phyloP scores from a whole-genome alignment of 2,113 vertebrate genomes.

The Lophochroa leadbeateri region DNA sequence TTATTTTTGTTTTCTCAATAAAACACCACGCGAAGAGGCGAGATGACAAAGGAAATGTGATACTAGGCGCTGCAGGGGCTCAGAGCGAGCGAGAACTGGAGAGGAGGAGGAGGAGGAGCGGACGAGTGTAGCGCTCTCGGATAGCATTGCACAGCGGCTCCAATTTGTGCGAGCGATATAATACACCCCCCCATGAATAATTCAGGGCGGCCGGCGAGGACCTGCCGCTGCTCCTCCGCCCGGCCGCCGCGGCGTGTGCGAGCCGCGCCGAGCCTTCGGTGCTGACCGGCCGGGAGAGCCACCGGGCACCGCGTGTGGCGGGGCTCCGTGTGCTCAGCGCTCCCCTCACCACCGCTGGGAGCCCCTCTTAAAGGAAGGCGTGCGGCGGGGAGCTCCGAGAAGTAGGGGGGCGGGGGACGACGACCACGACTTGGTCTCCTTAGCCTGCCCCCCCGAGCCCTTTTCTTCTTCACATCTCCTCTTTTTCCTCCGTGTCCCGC shows the following conservation, averaged over 20 bases:
- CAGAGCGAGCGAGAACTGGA: constrained; percentile 67
- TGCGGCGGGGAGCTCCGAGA: not conserved
- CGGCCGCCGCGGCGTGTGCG: constrained; percentile 21
- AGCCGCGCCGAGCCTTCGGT: not conserved
- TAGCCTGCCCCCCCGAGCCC: not conserved
- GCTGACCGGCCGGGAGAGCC: not conserved
- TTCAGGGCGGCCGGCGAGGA: constrained; percentile 74
- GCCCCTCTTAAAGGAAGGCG: not conserved
- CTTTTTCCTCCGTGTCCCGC: constrained; percentile 1
- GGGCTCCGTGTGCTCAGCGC: not conserved
- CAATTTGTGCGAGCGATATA: constrained; percentile 73
- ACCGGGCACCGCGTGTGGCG: constrained; percentile 15
- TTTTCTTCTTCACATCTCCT: not conserved
- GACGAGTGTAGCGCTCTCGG: constrained; percentile 63
- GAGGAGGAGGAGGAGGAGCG: constrained; percentile 47
- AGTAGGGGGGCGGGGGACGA: not conserved
- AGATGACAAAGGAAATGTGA: constrained; percentile 82
- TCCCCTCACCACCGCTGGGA: not conserved
- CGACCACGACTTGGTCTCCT: not conserved
- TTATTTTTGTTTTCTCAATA: constrained; percentile 46
- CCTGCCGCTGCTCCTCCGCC: constrained; percentile 63
- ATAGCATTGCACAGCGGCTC: constrained; percentile 77
- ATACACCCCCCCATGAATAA: constrained; percentile 78
- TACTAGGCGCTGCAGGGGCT: constrained; percentile 74
- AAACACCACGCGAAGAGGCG: constrained; percentile 63